These are phyloP conservation scores for Orthosia gracilis DNA, from an alignment of 2,888 invertebrate species.

Conservation along the genomic window DNA sequence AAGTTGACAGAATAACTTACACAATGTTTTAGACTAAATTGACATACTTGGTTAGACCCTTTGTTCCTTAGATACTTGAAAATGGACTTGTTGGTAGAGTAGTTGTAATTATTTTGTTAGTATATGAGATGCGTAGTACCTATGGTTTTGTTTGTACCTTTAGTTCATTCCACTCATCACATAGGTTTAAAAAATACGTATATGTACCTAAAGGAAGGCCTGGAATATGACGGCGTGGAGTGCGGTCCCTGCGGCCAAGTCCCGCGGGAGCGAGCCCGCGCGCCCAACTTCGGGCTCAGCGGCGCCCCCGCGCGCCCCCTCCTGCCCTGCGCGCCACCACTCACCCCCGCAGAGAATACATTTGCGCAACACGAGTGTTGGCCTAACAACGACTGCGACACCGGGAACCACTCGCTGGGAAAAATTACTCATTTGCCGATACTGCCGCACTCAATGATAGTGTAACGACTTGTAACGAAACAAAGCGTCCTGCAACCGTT, in stretches of 20 bases:
- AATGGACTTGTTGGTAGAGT: background rate
- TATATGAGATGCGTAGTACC: background rate
- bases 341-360: slow-evolving; percentile 89
- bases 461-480: slow-evolving; percentile 70
- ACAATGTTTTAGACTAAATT: slow-evolving; percentile 73
- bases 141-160: background rate
- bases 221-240: slow-evolving; percentile 70
- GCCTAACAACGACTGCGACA: slow-evolving; percentile 89
- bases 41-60: slow-evolving; percentile 51
- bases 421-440: slow-evolving; percentile 88
- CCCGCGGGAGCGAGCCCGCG: slow-evolving; percentile 89
- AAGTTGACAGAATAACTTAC: slow-evolving; percentile 83
- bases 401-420: slow-evolving; percentile 83
- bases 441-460: slow-evolving; percentile 59
- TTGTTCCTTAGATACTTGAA: background rate
- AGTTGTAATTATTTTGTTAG: slow-evolving; percentile 16
- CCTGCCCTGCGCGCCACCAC: slow-evolving; percentile 72
- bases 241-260: slow-evolving; percentile 84
- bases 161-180: background rate
- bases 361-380: slow-evolving; percentile 90
- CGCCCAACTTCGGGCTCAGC: slow-evolving; percentile 90
- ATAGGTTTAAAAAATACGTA: slow-evolving; percentile 35
- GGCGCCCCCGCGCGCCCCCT: slow-evolving; percentile 72
- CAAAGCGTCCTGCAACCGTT: slow-evolving; percentile 73
- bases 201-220: slow-evolving; percentile 55